phyloP scores from a whole-genome alignment of 2,113 vertebrate genomes.

The Rhineura floridana region DNA sequence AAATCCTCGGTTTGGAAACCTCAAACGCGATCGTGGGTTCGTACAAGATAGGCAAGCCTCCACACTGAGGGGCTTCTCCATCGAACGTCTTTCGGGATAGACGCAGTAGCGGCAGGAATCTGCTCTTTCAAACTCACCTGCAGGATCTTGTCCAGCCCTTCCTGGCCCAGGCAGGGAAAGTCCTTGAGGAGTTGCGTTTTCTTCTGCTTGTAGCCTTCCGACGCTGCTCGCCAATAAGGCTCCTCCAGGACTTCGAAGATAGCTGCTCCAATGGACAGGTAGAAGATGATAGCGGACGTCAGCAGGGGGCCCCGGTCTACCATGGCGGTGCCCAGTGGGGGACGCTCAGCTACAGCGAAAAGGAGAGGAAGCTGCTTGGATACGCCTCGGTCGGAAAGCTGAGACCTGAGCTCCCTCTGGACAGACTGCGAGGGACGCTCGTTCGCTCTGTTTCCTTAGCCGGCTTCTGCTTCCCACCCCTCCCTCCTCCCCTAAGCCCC shows the following conservation, averaged over 20 bases:
- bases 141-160: conserved; percentile 89
- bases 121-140: conserved; percentile 79
- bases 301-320: conserved; percentile 96
- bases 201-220: conserved; percentile 76
- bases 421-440: neutral
- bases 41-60: neutral
- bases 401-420: conserved; percentile 1
- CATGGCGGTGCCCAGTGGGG: conserved; percentile 77
- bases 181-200: conserved; percentile 85
- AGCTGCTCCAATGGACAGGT: conserved; percentile 97
- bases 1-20: neutral
- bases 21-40: neutral
- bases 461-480: conserved; percentile 27
- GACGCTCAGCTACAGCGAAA: neutral
- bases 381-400: neutral
- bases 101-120: neutral
- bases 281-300: conserved; percentile 97
- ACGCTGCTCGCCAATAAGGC: conserved; percentile 89
- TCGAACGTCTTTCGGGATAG: neutral
- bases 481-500: conserved; percentile 16
- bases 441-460: conserved; percentile 14
- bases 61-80: neutral
- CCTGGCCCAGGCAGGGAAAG: conserved; percentile 85
- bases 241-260: conserved; percentile 98
- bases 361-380: neutral